Evolutionary conservation across 2,113 vertebrate genomes (phyloP), one percentile per base, ranked within the genome.

Genomic region (Pteruthius melanotis): DNA sequence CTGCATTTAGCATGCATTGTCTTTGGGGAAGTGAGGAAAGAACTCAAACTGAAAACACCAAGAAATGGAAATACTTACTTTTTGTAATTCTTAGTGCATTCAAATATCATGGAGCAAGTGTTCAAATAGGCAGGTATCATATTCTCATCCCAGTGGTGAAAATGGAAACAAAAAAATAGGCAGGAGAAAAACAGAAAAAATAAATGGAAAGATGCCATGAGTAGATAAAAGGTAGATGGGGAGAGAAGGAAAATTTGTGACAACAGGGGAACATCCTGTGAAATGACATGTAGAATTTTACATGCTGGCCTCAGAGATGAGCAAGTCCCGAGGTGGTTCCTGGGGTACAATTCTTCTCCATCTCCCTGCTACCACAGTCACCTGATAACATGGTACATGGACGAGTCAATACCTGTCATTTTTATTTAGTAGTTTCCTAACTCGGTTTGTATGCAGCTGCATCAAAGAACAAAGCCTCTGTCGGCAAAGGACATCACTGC

Each of bases 371-470:
- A 37, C 31, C 15, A 1, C 2, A 0, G 59, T 42, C 4, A 1
- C 45, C 64, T 72, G 42, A 9, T 49, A 84, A 82, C 0, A 0
- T 1, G 2, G 53, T 33, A n/a, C 76, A 27, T 1, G 0, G 35
- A 85, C 53, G 53, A 9, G 5, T 63, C 1, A 0, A 37, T 56
- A 83, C 8, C 21, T 86, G 31, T 26, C 9, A 15, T 31, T 80
- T 72, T 80, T 64, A 49, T 80, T 92, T 44, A 76, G n/a, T 20
- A 47, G 20, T 60, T 92, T 92, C 83, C 28, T 50, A 65, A 80
- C 20, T 64, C 28, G 21, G 45, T 76, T 80, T 53, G 37, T 42
- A 56, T 3, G 1, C 35, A 53, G 56, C n/a, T 89, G 20, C 42
- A 60, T 30, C 16, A 49, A 76, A 91, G 47, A 63, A 53, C 39